Percentiles rank a stretch among this genome's conserved stretches.
phyloP scores from a whole-genome alignment of 2,888 invertebrate species.

The Augiades crinisus region DNA sequence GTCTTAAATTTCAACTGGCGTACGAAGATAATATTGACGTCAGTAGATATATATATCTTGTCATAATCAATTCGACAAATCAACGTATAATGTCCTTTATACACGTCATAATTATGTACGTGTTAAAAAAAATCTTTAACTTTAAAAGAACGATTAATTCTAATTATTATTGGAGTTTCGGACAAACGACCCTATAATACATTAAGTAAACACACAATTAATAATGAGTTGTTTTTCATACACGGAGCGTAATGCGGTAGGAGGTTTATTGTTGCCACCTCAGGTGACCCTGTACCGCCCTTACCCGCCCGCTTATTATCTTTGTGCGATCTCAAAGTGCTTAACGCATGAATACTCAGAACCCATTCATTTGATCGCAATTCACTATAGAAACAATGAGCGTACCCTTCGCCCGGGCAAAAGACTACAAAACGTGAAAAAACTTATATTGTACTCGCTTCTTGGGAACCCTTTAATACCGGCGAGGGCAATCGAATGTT shows the following conservation, averaged over 20 bases:
- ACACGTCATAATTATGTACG: too few relatives aligned
- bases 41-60: not conserved
- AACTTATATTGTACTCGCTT: conserved; percentile 60
- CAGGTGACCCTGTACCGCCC: conserved; percentile 61
- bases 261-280: conserved; percentile 69
- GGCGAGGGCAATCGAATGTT: conserved; percentile 78
- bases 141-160: too few relatives aligned
- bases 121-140: too few relatives aligned
- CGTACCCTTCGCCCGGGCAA: conserved; percentile 72
- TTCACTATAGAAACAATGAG: conserved; percentile 76
- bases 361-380: conserved; percentile 70
- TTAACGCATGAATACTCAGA: conserved; percentile 62
- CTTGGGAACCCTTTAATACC: conserved; percentile 76
- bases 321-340: conserved; percentile 68
- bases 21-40: not conserved
- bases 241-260: conserved; percentile 40
- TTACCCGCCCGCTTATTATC: conserved; percentile 69
- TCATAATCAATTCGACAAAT: not conserved
- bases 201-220: too few relatives aligned
- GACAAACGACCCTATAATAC: too few relatives aligned
- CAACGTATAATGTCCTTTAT: too few relatives aligned
- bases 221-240: conserved; percentile 23
- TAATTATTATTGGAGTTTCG: too few relatives aligned
- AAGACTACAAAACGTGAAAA: conserved; percentile 67
- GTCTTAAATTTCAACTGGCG: conserved; percentile 6